A percentile compares a stretch with the other conserved stretches of the same genome.
These are phyloP conservation scores for Campylorhamphus procurvoides DNA, from an alignment of 2,113 vertebrate genomes.

Conservation along the genomic window DNA sequence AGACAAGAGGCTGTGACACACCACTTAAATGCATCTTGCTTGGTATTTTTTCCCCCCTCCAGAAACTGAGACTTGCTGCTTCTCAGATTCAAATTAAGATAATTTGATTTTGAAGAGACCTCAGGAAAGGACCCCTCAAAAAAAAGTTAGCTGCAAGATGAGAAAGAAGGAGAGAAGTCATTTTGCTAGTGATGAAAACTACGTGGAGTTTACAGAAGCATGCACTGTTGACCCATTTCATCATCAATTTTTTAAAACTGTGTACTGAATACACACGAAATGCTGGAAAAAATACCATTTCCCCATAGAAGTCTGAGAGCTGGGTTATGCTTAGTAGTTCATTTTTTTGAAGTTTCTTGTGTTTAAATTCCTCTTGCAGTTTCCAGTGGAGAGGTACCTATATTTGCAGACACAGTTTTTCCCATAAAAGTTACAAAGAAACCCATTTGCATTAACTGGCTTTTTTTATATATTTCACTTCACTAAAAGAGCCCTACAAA, in stretches of 20 bases:
- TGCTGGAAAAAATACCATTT: neutral
- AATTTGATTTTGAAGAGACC: neutral
- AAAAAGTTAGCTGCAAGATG: neutral
- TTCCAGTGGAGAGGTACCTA: neutral
- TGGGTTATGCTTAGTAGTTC: neutral
- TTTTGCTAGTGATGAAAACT: neutral
- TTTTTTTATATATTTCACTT: neutral
- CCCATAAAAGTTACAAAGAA: neutral
- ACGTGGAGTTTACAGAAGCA: neutral
- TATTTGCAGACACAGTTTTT: neutral
- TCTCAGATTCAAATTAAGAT: neutral
- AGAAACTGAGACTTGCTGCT: neutral
- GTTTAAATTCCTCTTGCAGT: neutral
- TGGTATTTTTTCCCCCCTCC: neutral
- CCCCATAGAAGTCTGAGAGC: neutral
- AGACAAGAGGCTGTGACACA: neutral
- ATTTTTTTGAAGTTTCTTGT: neutral
- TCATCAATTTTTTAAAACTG: neutral
- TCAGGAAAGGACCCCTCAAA: neutral
- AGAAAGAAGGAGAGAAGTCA: neutral
- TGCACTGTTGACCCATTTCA: neutral
- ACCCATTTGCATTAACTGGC: neutral
- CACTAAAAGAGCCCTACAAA: neutral
- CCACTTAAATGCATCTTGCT: neutral
- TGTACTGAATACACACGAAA: neutral